These are phyloP conservation scores for Aradophagus sp. DNA, from an alignment of 1,140 invertebrate genomes.

Conservation along the genomic window DNA sequence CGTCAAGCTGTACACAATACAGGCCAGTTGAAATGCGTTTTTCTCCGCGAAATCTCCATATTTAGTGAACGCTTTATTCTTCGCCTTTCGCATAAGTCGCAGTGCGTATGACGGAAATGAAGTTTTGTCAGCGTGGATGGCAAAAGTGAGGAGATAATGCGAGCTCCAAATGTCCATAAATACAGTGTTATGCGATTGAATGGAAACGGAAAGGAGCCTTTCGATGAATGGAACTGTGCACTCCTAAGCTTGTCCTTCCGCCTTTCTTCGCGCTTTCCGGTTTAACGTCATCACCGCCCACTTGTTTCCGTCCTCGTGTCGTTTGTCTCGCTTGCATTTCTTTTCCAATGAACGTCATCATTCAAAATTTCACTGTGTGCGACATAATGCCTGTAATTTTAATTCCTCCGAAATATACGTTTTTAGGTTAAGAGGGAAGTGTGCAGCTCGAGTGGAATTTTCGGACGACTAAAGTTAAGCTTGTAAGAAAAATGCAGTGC, in stretches of 20 bases:
- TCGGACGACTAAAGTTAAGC: no score
- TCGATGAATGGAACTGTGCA: slow-evolving; percentile 60
- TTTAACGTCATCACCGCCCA: slow-evolving; percentile 60
- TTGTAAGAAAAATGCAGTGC: no score
- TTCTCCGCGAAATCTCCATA: slow-evolving; percentile 57
- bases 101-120: slow-evolving; percentile 40
- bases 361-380: slow-evolving; percentile 7
- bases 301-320: slow-evolving; percentile 51
- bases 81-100: slow-evolving; percentile 37
- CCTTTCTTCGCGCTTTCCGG: slow-evolving; percentile 67
- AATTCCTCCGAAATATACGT: slow-evolving; percentile 23
- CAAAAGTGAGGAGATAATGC: slow-evolving; percentile 50
- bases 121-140: slow-evolving; percentile 44
- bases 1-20: slow-evolving; percentile 47
- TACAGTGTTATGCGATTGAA: slow-evolving; percentile 61
- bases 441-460: neutral
- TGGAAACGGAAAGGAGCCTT: slow-evolving; percentile 58
- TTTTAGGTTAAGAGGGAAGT: slow-evolving; percentile 15
- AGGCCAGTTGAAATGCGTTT: slow-evolving; percentile 64
- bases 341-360: slow-evolving; percentile 33
- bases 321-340: slow-evolving; percentile 26
- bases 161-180: slow-evolving; percentile 32
- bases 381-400: slow-evolving; percentile 37
- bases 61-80: slow-evolving; percentile 54
- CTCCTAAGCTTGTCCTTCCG: slow-evolving; percentile 67